These are phyloP conservation scores for Fopius arisanus DNA, from an alignment of 1,140 invertebrate genomes.

Conservation along the genomic window DNA sequence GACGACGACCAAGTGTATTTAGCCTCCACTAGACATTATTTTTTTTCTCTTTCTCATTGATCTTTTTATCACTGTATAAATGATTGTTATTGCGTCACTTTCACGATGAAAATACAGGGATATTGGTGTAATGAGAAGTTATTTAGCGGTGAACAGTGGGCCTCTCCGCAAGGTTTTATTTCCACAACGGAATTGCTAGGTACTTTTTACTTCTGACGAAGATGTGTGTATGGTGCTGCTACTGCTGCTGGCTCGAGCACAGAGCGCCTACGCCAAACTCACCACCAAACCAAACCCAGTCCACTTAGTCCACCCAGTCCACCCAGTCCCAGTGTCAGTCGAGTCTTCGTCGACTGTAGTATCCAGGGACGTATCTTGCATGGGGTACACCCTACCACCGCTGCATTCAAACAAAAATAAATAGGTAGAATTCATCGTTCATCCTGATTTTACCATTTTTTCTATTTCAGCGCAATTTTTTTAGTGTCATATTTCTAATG, in stretches of 20 bases:
- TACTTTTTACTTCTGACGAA: neutral
- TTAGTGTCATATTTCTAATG: too few relatives aligned
- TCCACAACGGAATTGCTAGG: neutral
- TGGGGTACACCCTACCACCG: too few relatives aligned
- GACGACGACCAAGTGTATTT: constrained; percentile 11
- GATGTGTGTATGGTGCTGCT: constrained; percentile 5
- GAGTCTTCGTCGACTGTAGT: neutral
- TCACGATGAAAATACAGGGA: neutral
- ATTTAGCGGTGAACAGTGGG: neutral
- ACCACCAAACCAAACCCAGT: too few relatives aligned
- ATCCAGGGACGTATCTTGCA: neutral
- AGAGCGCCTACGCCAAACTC: constrained; percentile 28
- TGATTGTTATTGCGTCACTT: neutral
- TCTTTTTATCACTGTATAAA: neutral
- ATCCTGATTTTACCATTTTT: too few relatives aligned
- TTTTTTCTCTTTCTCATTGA: constrained; percentile 14
- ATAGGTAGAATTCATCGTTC: too few relatives aligned
- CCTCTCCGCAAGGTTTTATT: neutral
- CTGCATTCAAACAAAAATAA: neutral
- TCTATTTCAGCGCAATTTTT: too few relatives aligned
- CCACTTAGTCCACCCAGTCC: too few relatives aligned
- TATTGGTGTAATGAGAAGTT: neutral
- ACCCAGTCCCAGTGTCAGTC: neutral
- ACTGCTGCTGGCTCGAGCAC: constrained; percentile 15
- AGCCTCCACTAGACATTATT: constrained; percentile 4